These are phyloP conservation scores for Chouioia cunea DNA, from an alignment of 2,888 invertebrate species.

Conservation along the genomic window DNA sequence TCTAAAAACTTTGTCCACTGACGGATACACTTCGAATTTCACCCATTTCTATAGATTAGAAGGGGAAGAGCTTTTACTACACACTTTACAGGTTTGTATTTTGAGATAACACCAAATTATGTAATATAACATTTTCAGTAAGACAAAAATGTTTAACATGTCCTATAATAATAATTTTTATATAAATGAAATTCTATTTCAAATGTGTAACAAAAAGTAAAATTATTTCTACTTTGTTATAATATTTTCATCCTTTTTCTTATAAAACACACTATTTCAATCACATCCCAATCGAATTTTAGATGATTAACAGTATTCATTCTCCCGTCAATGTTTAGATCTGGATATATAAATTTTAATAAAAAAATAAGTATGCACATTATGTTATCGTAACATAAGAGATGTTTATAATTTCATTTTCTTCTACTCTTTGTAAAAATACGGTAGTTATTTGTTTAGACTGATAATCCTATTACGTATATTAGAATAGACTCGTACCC, in stretches of 20 bases:
- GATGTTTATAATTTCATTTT: conserved; percentile 29
- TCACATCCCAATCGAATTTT: conserved; percentile 23
- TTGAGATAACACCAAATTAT: conserved; percentile 54
- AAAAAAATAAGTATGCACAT: conserved; percentile 32
- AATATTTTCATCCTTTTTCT: conserved; percentile 17
- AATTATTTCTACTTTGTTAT: conserved; percentile 10
- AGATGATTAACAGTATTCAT: conserved; percentile 21
- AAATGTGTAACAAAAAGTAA: conserved; percentile 30
- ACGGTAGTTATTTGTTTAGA: conserved; percentile 32
- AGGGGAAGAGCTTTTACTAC: conserved; percentile 28
- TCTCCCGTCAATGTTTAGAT: conserved; percentile 24
- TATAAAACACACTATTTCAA: conserved; percentile 23
- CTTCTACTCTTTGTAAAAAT: conserved; percentile 40
- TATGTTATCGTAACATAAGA: conserved; percentile 38
- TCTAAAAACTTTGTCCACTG: conserved; percentile 14
- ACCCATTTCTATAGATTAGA: conserved; percentile 21
- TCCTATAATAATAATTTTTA: conserved; percentile 46
- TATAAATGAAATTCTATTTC: conserved; percentile 49
- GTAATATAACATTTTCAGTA: conserved; percentile 59
- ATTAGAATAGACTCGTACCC: conserved; percentile 34
- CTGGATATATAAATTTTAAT: conserved; percentile 26
- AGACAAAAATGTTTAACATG: conserved; percentile 60
- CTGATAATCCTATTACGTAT: conserved; percentile 33
- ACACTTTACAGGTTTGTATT: conserved; percentile 38
- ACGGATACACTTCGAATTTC: conserved; percentile 15